These are phyloP conservation scores for Dryobota labecula DNA, from an alignment of 2,888 invertebrate genomes.

Conservation along the genomic window DNA sequence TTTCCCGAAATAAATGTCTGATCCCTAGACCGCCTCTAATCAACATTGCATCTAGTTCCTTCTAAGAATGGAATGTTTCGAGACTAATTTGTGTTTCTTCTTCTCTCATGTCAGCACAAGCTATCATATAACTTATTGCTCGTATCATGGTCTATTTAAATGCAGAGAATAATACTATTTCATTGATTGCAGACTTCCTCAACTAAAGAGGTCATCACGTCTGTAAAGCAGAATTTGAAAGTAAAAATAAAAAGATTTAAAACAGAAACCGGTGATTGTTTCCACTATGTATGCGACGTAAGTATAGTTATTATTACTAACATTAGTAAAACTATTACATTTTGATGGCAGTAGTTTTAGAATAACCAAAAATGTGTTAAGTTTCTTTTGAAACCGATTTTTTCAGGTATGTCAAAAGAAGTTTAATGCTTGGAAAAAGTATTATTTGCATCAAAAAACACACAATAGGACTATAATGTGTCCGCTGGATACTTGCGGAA, in stretches of 20 bases:
- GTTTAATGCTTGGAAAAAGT: constrained; percentile 77
- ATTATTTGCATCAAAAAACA: constrained; percentile 78
- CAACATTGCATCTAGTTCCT: not conserved
- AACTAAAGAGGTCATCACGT: constrained; percentile 35
- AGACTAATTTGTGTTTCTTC: not conserved
- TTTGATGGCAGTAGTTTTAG: not conserved
- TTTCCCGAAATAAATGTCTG: not conserved
- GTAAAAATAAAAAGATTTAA: constrained; percentile 46
- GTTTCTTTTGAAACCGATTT: no score
- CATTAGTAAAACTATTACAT: not conserved
- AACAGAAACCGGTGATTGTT: constrained; percentile 24
- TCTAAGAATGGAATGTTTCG: not conserved
- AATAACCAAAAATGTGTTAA: not conserved
- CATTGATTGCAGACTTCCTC: constrained; percentile 63
- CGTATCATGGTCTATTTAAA: not conserved
- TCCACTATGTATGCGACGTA: constrained; percentile 68
- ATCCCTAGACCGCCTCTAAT: not conserved
- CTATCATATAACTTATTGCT: not conserved
- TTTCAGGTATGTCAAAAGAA: constrained; percentile 81
- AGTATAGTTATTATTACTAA: constrained; percentile 44
- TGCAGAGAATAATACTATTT: constrained; percentile 3
- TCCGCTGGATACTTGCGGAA: constrained; percentile 76
- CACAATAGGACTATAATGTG: constrained; percentile 79
- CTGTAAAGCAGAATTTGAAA: constrained; percentile 30
- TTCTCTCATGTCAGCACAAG: not conserved